Conservation (phyloP, 2,888 invertebrate genomes). For the Balanococcus diminutus region DNA sequence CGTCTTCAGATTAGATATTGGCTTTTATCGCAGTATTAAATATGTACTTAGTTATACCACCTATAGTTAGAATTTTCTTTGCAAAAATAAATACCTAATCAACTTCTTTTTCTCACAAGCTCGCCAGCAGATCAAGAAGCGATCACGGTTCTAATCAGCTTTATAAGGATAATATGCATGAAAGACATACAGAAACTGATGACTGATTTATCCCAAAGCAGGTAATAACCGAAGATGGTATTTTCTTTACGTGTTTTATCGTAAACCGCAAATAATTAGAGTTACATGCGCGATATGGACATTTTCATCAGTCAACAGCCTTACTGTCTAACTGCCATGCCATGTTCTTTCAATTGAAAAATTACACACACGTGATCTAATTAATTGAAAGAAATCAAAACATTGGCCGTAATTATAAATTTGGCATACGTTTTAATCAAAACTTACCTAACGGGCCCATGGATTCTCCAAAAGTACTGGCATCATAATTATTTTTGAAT, state of each 20-base stretch:
- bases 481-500: background rate
- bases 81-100: background rate
- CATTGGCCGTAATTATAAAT: background rate
- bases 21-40: too few species aligned
- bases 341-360: background rate
- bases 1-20: too few species aligned
- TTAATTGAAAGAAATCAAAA: too few species aligned
- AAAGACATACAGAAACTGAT: background rate
- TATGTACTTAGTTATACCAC: too few species aligned
- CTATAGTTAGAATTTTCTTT: too few species aligned
- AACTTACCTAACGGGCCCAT: background rate
- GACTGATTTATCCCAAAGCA: background rate
- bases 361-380: background rate
- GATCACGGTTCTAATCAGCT: background rate
- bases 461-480: background rate
- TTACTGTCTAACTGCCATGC: background rate
- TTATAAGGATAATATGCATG: background rate
- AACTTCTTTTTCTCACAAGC: background rate
- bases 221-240: background rate
- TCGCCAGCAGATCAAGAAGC: background rate
- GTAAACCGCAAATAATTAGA: background rate
- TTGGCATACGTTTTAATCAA: background rate
- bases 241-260: background rate
- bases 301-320: background rate
- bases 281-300: background rate